Evolutionary conservation across 2,888 invertebrate genomes (phyloP).

Genomic region (Glyphotaelius pellucidus): DNA sequence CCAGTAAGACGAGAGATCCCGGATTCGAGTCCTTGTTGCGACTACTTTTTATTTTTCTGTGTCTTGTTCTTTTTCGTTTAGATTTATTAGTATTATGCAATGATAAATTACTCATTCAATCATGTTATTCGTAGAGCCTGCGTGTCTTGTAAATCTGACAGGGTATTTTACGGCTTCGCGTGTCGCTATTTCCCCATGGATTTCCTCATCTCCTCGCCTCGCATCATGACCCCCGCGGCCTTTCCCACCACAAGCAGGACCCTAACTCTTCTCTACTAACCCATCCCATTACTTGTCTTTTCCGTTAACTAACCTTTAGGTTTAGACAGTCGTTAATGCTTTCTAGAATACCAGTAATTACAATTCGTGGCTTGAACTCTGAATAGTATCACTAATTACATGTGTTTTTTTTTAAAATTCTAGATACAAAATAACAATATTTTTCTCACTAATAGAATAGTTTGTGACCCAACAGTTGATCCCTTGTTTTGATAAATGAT

Average conservation of each 20-base stretch:
- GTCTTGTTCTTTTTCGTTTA: too few species aligned
- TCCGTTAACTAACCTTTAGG: not conserved
- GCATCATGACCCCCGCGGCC: not conserved
- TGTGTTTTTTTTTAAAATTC: too few species aligned
- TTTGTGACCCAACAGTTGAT: too few species aligned
- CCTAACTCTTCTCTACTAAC: not conserved
- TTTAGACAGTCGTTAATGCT: not conserved
- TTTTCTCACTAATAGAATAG: too few species aligned
- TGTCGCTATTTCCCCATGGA: conserved; percentile 11
- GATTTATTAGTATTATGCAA: too few species aligned
- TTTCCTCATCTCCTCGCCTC: not conserved
- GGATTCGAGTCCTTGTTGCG: too few species aligned
- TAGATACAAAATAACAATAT: too few species aligned
- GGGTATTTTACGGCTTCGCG: not conserved
- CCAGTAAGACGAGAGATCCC: too few species aligned
- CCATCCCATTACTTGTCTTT: not conserved
- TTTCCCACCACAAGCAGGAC: not conserved
- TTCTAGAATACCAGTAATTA: not conserved
- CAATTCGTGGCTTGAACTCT: not conserved
- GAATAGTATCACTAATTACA: not conserved
- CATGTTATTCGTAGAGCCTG: not conserved
- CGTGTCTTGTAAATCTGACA: not conserved
- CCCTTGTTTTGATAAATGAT: too few species aligned
- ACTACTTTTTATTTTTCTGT: too few species aligned
- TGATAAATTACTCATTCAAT: not conserved